Evolutionary conservation across 2,113 vertebrate genomes (phyloP), one percentile per base, ranked within the genome.

Genomic region (Taurulus bubalis): DNA sequence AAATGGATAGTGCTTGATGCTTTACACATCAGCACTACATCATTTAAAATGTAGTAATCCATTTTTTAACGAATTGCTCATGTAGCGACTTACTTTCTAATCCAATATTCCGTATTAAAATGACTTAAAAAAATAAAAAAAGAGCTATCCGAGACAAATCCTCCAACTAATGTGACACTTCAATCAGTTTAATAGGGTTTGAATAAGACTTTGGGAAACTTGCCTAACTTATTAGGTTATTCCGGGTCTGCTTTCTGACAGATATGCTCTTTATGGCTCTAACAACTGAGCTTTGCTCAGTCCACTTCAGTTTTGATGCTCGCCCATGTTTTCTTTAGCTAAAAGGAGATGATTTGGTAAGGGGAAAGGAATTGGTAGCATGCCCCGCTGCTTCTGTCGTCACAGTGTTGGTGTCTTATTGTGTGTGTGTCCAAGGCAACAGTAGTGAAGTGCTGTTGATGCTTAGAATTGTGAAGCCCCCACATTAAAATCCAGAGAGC

Each of bases 351-450:
- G 26, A 32, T 77, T 86, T 71, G 34, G 18, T 86, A 85, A 89
- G 66, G 59, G 64, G 68, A 83, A 88, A 82, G 83, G 87, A 90
- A 90, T 90, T 72, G 34, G 38, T 83, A 71, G 62, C 67, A 58
- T 80, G 85, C 55, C 72, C 20, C 55, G 58, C 56, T 74, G 67
- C 42, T 53, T 79, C 72, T 67, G 38, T 16, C 28, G 22, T 87
- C 71, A 30, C 81, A 75, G 45, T 92, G 87, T 93, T 88, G 87
- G 73, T 85, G 79, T 84, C 75, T 89, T 90, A 71, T 85, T 89
- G 70, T 87, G 87, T 86, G 67, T 89, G 87, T 86, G 67, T 89
- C 85, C 90, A 73, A 68, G 89, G 90, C 87, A 93, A 91, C 93
- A 75, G 81, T 65, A 20, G 26, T 71, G 66, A 74, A 82, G 49